Base-by-base conservation (phyloP, 2,797 vertebrate species). In the Gadopsis bispinosus region DNA sequence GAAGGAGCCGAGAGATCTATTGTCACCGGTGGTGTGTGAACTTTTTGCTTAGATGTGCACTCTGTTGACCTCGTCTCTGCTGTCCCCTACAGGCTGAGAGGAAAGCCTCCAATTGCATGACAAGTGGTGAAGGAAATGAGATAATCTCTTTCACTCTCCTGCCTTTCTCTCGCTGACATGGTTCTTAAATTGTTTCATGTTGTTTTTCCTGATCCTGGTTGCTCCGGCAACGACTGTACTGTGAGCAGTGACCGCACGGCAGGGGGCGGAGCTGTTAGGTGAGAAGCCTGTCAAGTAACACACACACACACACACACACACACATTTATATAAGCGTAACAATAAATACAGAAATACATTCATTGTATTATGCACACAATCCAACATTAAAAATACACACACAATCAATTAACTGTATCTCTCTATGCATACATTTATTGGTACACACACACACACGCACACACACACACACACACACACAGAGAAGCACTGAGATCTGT, bases 141-240 rank as follows among this genome's bases (percentile, higher is more conserved):
- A 88, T 93, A 86, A 90, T 92, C 86, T 89, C 87, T 84, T 73
- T 83, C 75, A 81, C 74, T 83, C 83, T 77, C 76, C 69, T 70
- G 79, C 76, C 82, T 86, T 83, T 85, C 80, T 83, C 82, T 89
- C 70, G 62, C 89, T 90, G 83, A 93, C 89, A 90, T 69, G 78
- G 55, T 80, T 92, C 83, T 87, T 81, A 89, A 89, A 93, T 87
- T 93, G 88, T 93, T 91, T 91, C 82, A 87, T 85, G 81, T 89
- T 93, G 92, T 94, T 93, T 92, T 93, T 92, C 91, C 87, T 90
- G 87, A 93, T 92, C 86, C 82, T 26, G 51, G 92, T 94, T 89
- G 79, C 91, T 82, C 65, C 50, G 75, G 87, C 88, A 75, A 94
- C 85, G 56, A 79, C 86, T 88, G 74, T 50, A 82, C 89, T 79